These are phyloP conservation scores for Oscheius onirici DNA, from an alignment of 2,888 invertebrate genomes.

Conservation along the genomic window DNA sequence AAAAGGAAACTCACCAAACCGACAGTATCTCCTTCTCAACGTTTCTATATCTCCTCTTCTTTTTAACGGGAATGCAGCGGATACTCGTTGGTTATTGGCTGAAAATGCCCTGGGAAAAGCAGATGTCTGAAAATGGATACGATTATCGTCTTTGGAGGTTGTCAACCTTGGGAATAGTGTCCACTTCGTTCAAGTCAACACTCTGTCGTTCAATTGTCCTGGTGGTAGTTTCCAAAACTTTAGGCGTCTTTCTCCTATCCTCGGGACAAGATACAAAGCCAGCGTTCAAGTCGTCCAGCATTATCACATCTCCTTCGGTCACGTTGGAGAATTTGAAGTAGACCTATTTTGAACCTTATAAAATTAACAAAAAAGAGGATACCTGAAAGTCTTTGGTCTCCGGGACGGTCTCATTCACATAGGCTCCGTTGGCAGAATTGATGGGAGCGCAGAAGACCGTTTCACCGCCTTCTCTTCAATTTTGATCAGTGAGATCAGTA, in stretches of 20 bases:
- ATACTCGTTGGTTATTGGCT: not conserved
- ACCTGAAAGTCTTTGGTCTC: conserved; percentile 50
- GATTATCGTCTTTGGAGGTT: not conserved
- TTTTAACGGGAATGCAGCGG: not conserved
- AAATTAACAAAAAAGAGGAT: not conserved
- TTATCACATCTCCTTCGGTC: conserved; percentile 47
- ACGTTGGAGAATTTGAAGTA: conserved; percentile 55
- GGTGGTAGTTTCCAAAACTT: not conserved
- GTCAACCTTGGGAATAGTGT: not conserved
- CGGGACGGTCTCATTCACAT: conserved; percentile 50
- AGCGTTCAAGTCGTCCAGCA: conserved; percentile 46
- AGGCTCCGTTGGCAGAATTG: conserved; percentile 41
- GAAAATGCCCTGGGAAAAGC: conserved; percentile 14
- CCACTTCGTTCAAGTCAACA: not conserved
- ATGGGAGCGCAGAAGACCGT: conserved; percentile 49
- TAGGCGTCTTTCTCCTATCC: not conserved
- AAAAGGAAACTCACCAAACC: conserved; percentile 2
- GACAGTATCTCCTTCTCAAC: conserved; percentile 10
- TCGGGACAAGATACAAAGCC: conserved; percentile 32
- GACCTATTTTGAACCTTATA: conserved; percentile 38
- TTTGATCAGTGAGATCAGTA: not conserved
- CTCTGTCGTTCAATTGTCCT: not conserved
- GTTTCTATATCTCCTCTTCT: conserved; percentile 17
- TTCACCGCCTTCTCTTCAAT: conserved; percentile 13
- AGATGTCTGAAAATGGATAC: not conserved